phyloP scores from a whole-genome alignment of 2,888 invertebrate species.

The Coelogynopora nodosa region DNA sequence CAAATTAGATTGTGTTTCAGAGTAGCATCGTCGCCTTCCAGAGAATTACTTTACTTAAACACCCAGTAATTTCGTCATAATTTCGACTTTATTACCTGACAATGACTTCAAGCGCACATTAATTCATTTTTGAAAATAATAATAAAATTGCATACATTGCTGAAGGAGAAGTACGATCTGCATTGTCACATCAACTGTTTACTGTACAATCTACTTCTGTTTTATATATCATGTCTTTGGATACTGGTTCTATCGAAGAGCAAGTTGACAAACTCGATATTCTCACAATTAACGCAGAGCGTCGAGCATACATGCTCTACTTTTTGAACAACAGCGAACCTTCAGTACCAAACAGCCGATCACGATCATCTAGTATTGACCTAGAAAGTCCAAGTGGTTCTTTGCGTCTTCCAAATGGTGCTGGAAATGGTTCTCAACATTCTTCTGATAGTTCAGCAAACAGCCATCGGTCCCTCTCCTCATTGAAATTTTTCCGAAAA shows the following conservation, averaged over 20 bases:
- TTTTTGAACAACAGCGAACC: not conserved
- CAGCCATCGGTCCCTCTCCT: not conserved
- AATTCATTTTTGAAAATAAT: too few species aligned
- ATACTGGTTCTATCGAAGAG: not conserved
- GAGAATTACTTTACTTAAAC: too few species aligned
- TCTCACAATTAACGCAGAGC: constrained; percentile 15
- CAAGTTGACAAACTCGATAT: constrained; percentile 13
- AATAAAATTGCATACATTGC: too few species aligned
- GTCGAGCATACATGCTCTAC: not conserved
- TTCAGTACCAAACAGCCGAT: not conserved
- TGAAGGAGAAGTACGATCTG: too few species aligned
- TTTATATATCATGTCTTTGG: not conserved
- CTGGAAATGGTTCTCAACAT: not conserved
- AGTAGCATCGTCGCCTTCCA: too few species aligned
- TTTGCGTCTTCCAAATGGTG: not conserved
- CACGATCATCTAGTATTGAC: not conserved
- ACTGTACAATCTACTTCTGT: too few species aligned
- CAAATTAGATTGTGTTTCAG: too few species aligned
- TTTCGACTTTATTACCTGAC: too few species aligned
- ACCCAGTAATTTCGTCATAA: too few species aligned
- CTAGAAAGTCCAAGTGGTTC: not conserved
- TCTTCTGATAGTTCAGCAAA: not conserved
- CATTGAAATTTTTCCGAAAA: not conserved
- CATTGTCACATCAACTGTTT: too few species aligned
- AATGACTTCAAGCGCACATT: too few species aligned